These are phyloP conservation scores for Cerceris rybyensis DNA, from an alignment of 2,888 invertebrate species.

Conservation along the genomic window DNA sequence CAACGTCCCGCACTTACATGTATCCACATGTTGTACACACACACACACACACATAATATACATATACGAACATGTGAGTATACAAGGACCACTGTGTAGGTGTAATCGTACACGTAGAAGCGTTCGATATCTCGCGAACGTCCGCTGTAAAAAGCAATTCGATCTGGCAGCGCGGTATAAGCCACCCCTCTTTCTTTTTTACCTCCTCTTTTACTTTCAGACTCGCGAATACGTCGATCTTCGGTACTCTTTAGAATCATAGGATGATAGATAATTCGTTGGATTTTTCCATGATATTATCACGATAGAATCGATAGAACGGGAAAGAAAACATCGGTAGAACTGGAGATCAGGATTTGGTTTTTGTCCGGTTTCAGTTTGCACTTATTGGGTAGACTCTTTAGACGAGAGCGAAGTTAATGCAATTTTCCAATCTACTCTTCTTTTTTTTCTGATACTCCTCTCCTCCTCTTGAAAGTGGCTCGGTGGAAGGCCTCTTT, in stretches of 20 bases:
- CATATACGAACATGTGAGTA: slow-evolving; percentile 37
- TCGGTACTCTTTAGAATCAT: neutral
- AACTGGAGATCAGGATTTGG: no score
- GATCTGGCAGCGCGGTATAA: slow-evolving; percentile 68
- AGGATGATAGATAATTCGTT: no score
- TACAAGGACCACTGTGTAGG: slow-evolving; percentile 25
- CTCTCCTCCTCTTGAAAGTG: slow-evolving; percentile 17
- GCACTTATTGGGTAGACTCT: no score
- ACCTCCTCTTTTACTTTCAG: slow-evolving; percentile 18
- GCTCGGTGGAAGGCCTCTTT: no score
- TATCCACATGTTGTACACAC: slow-evolving; percentile 37
- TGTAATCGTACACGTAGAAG: slow-evolving; percentile 50
- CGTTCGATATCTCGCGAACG: slow-evolving; percentile 75
- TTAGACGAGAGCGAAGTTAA: no score
- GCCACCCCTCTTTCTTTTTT: slow-evolving; percentile 18
- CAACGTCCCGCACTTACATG: slow-evolving; percentile 38
- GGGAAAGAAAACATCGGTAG: no score
- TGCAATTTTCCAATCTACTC: no score
- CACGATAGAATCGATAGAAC: no score
- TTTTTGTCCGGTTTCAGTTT: no score
- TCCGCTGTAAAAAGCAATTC: slow-evolving; percentile 74
- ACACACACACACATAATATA: slow-evolving; percentile 53
- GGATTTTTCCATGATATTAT: no score
- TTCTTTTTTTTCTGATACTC: no score
- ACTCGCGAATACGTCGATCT: slow-evolving; percentile 34